Evolutionary conservation across 2,113 vertebrate species (phyloP).

Genomic region (Callipepla californica): DNA sequence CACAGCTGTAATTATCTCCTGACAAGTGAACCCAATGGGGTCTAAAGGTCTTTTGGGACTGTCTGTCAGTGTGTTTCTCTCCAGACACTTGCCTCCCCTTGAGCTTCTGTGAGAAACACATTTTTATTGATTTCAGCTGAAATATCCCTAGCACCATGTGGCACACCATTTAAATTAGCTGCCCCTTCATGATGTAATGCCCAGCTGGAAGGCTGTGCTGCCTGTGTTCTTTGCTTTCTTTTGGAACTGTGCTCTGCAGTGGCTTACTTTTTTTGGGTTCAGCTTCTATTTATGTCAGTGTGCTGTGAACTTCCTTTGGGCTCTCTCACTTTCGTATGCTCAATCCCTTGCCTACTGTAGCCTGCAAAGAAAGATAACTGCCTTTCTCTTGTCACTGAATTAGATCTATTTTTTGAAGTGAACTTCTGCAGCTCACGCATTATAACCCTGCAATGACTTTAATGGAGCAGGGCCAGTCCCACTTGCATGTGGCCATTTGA

Average conservation of each 20-base stretch:
- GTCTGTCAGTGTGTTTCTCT: fast-evolving
- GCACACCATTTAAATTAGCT: neutral
- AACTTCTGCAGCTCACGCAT: neutral
- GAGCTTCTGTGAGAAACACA: neutral
- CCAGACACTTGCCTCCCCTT: neutral
- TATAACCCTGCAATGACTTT: neutral
- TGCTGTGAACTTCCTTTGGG: neutral
- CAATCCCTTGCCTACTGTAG: neutral
- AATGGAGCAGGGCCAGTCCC: neutral
- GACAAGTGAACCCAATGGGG: fast-evolving
- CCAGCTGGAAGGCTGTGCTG: neutral
- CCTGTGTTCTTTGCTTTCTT: neutral
- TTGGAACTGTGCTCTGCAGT: neutral
- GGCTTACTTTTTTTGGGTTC: neutral
- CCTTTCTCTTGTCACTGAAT: neutral
- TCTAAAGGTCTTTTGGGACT: neutral
- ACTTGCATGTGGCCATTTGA: neutral
- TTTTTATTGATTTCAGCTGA: neutral
- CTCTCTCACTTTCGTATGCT: neutral
- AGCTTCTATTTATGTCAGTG: neutral
- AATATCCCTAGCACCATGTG: neutral
- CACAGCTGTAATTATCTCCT: neutral
- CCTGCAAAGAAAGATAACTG: neutral
- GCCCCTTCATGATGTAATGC: neutral
- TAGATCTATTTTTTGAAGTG: neutral